A percentile compares a stretch with the other conserved stretches of the same genome.
phyloP scores from a whole-genome alignment of 2,888 invertebrate species.

The Dolichomitus sp. region DNA sequence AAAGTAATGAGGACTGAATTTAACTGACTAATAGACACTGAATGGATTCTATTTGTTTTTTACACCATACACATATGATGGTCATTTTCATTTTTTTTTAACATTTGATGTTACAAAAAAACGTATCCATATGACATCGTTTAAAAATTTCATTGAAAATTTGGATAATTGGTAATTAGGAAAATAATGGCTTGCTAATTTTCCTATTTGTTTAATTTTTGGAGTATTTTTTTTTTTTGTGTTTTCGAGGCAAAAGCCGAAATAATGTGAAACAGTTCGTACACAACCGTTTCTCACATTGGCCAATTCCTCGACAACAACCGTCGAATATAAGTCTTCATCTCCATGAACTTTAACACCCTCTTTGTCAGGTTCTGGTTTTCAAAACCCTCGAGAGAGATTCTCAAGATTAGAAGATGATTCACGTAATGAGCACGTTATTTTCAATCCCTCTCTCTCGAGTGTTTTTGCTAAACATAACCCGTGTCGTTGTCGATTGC shows the following conservation, averaged over 20 bases:
- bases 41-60: no score
- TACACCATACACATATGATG: no score
- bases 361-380: not conserved
- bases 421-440: conserved; percentile 19
- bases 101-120: no score
- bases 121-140: no score
- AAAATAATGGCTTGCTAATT: no score
- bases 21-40: no score
- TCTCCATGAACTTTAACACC: conserved; percentile 45
- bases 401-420: not conserved
- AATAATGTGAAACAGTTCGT: conserved; percentile 5
- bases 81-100: no score
- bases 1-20: no score
- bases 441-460: not conserved
- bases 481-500: conserved; percentile 38
- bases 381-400: conserved; percentile 24
- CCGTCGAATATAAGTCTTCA: conserved; percentile 46
- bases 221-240: conserved; percentile 33
- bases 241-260: conserved; percentile 43
- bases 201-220: no score
- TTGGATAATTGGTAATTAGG: no score
- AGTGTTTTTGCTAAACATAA: not conserved
- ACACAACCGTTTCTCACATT: conserved; percentile 13
- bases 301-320: conserved; percentile 34
- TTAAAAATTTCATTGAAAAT: no score